These are phyloP conservation scores for Rhinolophus ferrumequinum DNA, from an alignment of 2,113 vertebrate species.

Conservation along the genomic window DNA sequence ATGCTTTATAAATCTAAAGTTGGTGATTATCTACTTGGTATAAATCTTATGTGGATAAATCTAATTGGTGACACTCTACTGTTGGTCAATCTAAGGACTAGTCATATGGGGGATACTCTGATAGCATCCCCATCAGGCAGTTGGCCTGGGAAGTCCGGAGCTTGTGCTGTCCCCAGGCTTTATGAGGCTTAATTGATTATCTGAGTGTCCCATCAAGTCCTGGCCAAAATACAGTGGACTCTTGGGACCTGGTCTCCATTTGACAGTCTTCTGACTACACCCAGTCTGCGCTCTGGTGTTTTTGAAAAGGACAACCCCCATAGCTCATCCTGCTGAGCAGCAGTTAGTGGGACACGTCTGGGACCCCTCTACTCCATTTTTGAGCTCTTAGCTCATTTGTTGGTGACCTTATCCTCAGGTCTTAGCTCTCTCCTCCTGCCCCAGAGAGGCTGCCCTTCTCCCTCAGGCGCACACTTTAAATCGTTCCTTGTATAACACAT, in stretches of 20 bases:
- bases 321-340: not conserved
- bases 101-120: not conserved
- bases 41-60: not conserved
- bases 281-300: not conserved
- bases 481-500: rapidly evolving
- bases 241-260: not conserved
- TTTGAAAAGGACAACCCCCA: not conserved
- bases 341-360: rapidly evolving
- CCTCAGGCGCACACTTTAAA: not conserved
- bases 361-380: not conserved
- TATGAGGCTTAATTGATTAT: too few species aligned
- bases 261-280: not conserved
- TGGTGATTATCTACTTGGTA: not conserved
- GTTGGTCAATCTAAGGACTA: not conserved
- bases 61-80: too few species aligned
- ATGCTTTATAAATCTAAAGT: not conserved
- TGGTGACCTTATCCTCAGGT: too few species aligned
- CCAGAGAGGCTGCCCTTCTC: not conserved
- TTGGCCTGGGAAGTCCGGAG: not conserved
- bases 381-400: not conserved
- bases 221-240: not conserved
- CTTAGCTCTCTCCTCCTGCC: not conserved
- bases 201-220: not conserved
- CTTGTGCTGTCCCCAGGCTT: not conserved
- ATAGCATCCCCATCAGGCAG: not conserved